Evolutionary conservation across 2,113 vertebrate species (phyloP).

Genomic region (Myotis yumanensis): DNA sequence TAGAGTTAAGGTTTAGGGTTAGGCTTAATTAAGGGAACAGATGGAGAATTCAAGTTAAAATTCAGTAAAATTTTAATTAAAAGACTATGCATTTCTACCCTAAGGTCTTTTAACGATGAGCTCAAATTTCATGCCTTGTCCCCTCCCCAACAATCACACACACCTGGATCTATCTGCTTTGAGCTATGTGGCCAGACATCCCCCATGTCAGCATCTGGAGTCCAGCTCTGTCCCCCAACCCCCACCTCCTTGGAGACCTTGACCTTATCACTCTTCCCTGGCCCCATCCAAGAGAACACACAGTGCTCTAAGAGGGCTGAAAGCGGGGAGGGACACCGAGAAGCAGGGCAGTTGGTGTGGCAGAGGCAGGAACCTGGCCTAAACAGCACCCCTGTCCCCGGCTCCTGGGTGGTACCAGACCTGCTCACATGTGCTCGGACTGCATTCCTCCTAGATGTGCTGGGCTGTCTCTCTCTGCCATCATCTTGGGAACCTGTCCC

Average conservation of each 20-base stretch:
- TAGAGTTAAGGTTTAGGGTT: slow-evolving; percentile 63
- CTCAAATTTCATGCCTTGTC: not conserved
- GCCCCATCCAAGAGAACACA: fast-evolving
- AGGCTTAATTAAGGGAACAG: slow-evolving; percentile 73
- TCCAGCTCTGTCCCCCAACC: not conserved
- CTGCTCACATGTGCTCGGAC: fast-evolving
- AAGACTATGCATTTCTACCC: slow-evolving; percentile 66
- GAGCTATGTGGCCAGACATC: fast-evolving
- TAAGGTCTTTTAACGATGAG: slow-evolving; percentile 63
- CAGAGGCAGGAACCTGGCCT: not conserved
- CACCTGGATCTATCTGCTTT: not conserved
- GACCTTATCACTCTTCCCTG: not conserved
- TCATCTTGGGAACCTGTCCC: no score
- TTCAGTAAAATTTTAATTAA: slow-evolving; percentile 76
- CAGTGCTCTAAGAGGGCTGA: fast-evolving
- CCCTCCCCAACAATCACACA: not conserved
- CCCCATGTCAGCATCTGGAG: fast-evolving
- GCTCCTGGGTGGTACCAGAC: not conserved
- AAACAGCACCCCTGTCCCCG: fast-evolving
- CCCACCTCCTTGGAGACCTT: no score
- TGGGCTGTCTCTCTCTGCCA: not conserved
- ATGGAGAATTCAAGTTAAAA: slow-evolving; percentile 75
- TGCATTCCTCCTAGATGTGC: fast-evolving
- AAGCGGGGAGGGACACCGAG: fast-evolving
- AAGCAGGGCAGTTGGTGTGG: fast-evolving